These are phyloP conservation scores for Salvelinus alpinus DNA, from an alignment of 2,113 vertebrate genomes.

Conservation along the genomic window DNA sequence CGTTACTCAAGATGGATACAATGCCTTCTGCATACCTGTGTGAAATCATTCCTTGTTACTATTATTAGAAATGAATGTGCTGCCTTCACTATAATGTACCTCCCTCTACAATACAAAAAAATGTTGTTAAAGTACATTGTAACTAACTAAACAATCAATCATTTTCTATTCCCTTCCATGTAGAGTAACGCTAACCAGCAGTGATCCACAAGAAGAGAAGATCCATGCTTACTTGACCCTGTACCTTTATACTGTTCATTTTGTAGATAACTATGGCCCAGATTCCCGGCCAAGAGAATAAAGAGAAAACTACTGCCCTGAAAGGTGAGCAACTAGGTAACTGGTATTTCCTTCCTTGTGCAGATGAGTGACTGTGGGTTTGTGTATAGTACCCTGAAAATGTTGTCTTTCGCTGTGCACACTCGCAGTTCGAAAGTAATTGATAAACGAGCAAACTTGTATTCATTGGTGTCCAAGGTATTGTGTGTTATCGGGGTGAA, in stretches of 20 bases:
- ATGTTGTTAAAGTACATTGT: neutral
- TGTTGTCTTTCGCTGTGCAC: neutral
- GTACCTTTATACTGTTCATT: slow-evolving; percentile 71
- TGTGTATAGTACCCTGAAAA: neutral
- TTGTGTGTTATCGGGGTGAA: no score
- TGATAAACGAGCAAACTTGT: no score
- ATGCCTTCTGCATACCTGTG: no score
- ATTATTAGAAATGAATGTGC: no score
- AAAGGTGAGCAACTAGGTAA: slow-evolving; percentile 78
- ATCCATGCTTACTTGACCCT: slow-evolving; percentile 78
- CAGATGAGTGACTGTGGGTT: neutral
- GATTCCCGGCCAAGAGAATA: slow-evolving; percentile 87
- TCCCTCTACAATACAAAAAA: no score
- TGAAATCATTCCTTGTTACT: no score
- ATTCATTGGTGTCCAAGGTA: no score
- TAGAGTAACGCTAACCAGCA: slow-evolving; percentile 5
- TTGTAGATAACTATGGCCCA: slow-evolving; percentile 88
- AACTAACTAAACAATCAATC: neutral
- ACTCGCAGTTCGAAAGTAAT: no score
- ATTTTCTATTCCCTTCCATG: neutral
- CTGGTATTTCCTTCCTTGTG: neutral
- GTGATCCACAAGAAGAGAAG: slow-evolving; percentile 47
- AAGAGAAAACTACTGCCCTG: slow-evolving; percentile 92
- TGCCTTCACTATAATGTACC: no score
- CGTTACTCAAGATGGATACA: no score